phyloP scores from a whole-genome alignment of 2,888 invertebrate genomes.

The Hybos culiciformis region DNA sequence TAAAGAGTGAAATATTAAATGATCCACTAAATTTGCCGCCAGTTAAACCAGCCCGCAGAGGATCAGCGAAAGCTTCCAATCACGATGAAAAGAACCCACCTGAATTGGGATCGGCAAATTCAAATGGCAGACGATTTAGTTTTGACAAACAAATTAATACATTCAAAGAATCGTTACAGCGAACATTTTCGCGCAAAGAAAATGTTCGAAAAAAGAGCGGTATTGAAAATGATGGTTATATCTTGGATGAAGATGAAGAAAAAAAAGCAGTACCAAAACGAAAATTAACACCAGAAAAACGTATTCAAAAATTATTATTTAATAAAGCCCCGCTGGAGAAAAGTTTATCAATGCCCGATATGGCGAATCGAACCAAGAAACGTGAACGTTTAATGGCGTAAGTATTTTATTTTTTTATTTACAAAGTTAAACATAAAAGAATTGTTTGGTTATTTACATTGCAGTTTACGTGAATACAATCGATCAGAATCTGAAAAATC shows the following conservation, averaged over 20 bases:
- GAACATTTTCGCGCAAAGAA: conserved; percentile 40
- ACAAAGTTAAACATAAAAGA: not conserved
- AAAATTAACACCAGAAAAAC: conserved; percentile 37
- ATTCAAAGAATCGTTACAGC: conserved; percentile 31
- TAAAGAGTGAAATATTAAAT: not conserved
- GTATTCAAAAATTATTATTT: conserved; percentile 40
- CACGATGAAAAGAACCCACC: conserved; percentile 14
- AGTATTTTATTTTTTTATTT: conserved; percentile 31
- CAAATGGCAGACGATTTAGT: conserved; percentile 1
- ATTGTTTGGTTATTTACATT: not conserved
- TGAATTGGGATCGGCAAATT: too few species aligned
- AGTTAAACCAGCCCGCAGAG: conserved; percentile 21
- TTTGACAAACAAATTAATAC: conserved; percentile 15
- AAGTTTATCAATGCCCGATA: conserved; percentile 72
- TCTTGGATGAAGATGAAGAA: conserved; percentile 19
- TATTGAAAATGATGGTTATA: conserved; percentile 20
- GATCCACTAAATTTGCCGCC: conserved; percentile 15
- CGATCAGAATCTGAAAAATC: conserved; percentile 70
- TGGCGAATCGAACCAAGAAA: conserved; percentile 59
- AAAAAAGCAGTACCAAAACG: conserved; percentile 21
- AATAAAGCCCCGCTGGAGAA: conserved; percentile 57
- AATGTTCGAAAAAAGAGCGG: conserved; percentile 8
- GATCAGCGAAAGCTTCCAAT: conserved; percentile 9
- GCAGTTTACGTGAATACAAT: conserved; percentile 52
- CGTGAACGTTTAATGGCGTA: conserved; percentile 55